Evolutionary conservation across 2,113 vertebrate species (phyloP), one percentile per base, ranked within the genome.

Genomic region (Boleophthalmus pectinirostris): DNA sequence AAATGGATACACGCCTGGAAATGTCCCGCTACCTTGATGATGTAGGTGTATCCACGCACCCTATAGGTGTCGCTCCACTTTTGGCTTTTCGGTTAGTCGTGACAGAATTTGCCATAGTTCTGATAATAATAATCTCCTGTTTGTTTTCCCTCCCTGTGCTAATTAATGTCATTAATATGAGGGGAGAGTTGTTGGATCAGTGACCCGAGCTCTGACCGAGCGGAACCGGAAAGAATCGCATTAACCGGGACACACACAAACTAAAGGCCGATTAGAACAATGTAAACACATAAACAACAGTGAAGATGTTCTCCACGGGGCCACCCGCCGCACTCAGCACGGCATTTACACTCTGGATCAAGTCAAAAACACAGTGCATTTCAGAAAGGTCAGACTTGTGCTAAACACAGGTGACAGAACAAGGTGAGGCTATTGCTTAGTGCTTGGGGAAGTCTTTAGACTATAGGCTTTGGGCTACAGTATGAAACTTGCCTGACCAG

Each of bases 171-270:
- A 93, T 94, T 91, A 92, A 87, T 88, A 54, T 80, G 82, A 78
- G 64, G 73, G 61, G 51, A 82, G 85, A 72, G 82, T 78, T 25
- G 82, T 83, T 87, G 90, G 83, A 85, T 91, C 84, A 73, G 80
- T 90, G 87, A 90, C 88, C 90, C 86, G 75, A 29, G 85, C 76
- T 87, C 82, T 91, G 88, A 88, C 90, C 91, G 90, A 87, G 91
- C 88, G 92, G 89, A 93, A 92, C 92, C 86, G 91, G 90, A 93
- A 92, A 94, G 83, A 94, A 94, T 93, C 90, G 87, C 87, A 89
- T 92, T 93, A 86, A 79, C 83, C 84, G 82, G 78, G 79, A 91
- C 87, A 90, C 74, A 85, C 82, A 74, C 73, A 84, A 88, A 86
- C 68, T 68, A 87, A 91, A 87, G 73, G 82, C 78, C 87, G 83